Evolutionary conservation across 53 echinoderm and acorn worm species (phyloP).

Genomic region (Echinometra lucunter): DNA sequence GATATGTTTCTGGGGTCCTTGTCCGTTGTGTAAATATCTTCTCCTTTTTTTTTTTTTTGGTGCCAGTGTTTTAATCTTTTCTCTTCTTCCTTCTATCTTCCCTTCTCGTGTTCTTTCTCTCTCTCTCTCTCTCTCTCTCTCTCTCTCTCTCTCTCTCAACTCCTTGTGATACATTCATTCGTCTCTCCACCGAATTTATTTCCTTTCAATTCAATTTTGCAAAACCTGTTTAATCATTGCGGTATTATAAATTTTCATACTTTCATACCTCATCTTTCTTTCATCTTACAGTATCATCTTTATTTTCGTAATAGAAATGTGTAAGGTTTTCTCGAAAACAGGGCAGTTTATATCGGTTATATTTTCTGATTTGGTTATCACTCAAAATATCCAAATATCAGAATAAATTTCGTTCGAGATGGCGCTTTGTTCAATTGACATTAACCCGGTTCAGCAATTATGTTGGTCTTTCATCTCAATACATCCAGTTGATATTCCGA

Average conservation of each 20-base stretch:
- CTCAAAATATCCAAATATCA: neutral
- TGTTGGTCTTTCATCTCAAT: no score
- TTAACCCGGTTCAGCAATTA: no score
- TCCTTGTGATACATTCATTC: neutral
- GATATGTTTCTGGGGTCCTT: no score
- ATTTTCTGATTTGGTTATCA: neutral
- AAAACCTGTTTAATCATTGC: no score
- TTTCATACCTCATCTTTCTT: neutral
- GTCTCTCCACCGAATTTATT: neutral
- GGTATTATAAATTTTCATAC: no score
- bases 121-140: constrained; percentile 6
- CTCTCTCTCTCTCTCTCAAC: neutral
- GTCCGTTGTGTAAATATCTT: no score
- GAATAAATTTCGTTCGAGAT: neutral
- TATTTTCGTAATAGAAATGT: no score
- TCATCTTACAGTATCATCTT: neutral
- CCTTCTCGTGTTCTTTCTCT: no score
- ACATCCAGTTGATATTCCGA: neutral
- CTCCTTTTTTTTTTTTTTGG: no score
- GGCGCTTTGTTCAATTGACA: neutral
- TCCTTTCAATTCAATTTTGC: no score
- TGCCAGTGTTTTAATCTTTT: neutral
- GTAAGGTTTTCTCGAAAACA: neutral
- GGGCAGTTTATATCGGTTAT: neutral
- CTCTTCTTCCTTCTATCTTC: neutral